Evolutionary conservation across 2,113 vertebrate genomes (phyloP).

Genomic region (Cynopterus brachyotis): DNA sequence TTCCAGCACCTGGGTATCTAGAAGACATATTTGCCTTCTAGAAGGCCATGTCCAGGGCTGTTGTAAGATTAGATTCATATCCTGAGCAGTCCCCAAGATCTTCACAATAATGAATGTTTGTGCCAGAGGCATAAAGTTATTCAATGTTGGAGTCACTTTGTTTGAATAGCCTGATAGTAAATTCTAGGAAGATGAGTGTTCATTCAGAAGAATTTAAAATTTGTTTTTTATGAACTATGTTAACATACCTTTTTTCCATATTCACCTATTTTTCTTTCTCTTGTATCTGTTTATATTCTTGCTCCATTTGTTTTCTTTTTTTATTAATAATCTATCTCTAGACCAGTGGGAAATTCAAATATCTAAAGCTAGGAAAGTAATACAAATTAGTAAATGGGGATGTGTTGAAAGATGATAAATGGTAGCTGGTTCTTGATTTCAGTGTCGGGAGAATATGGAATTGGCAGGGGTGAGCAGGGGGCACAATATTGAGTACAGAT

Average conservation of each 20-base stretch:
- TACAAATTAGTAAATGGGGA: neutral
- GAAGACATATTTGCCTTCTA: neutral
- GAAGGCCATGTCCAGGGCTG: neutral
- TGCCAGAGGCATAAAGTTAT: neutral
- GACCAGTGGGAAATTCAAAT: neutral
- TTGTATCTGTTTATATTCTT: neutral
- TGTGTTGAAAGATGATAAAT: neutral
- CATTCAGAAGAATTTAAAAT: neutral
- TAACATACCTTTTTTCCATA: neutral
- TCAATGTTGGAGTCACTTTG: neutral
- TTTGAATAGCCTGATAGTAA: neutral
- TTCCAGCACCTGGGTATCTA: neutral
- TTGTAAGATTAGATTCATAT: neutral
- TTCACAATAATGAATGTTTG: neutral
- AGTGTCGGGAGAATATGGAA: neutral
- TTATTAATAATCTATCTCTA: neutral
- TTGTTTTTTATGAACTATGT: neutral
- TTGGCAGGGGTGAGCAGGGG: too few relatives aligned
- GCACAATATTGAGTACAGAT: neutral
- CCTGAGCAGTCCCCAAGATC: neutral
- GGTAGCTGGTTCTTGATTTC: neutral
- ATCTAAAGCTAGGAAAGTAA: neutral
- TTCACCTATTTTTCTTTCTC: neutral
- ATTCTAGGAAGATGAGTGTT: neutral
- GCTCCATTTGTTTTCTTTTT: neutral